These are phyloP conservation scores for Acanthurus leucopareius DNA, from an alignment of 2,797 vertebrate species.

Conservation along the genomic window DNA sequence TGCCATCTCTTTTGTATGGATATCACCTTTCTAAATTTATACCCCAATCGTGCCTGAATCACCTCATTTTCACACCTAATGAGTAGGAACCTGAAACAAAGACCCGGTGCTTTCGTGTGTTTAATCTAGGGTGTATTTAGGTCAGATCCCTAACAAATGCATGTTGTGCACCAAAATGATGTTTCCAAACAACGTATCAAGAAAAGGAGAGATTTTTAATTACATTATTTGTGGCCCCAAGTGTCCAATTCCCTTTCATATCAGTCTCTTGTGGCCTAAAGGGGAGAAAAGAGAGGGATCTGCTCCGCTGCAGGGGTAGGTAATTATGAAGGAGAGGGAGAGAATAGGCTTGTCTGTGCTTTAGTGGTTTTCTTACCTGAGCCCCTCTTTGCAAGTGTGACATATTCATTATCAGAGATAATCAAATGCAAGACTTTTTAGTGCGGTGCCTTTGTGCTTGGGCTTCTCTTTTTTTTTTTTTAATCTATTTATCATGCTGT, in stretches of 20 bases:
- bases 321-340: conserved; percentile 83
- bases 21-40: conserved; percentile 82
- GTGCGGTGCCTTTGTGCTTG: conserved; percentile 81
- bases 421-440: conserved; percentile 87
- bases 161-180: conserved; percentile 84
- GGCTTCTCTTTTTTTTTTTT: conserved; percentile 55
- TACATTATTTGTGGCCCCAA: conserved; percentile 87
- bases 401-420: conserved; percentile 89
- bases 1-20: conserved; percentile 77
- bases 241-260: conserved; percentile 91
- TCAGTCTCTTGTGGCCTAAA: conserved; percentile 83
- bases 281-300: conserved; percentile 81
- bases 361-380: conserved; percentile 85
- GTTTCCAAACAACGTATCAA: conserved; percentile 85
- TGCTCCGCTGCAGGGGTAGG: conserved; percentile 75
- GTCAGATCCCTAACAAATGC: conserved; percentile 86
- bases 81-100: conserved; percentile 83
- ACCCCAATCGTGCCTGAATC: conserved; percentile 71
- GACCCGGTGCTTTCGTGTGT: conserved; percentile 78
- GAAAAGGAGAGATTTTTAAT: conserved; percentile 88
- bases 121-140: conserved; percentile 88
- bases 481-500: conserved; percentile 78
- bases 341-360: conserved; percentile 78
- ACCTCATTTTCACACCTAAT: conserved; percentile 82
- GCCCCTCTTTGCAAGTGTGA: conserved; percentile 85